Evolutionary conservation across 2,797 vertebrate species (phyloP), one percentile per base, ranked within the genome.

Genomic region (Danio albolineatus): DNA sequence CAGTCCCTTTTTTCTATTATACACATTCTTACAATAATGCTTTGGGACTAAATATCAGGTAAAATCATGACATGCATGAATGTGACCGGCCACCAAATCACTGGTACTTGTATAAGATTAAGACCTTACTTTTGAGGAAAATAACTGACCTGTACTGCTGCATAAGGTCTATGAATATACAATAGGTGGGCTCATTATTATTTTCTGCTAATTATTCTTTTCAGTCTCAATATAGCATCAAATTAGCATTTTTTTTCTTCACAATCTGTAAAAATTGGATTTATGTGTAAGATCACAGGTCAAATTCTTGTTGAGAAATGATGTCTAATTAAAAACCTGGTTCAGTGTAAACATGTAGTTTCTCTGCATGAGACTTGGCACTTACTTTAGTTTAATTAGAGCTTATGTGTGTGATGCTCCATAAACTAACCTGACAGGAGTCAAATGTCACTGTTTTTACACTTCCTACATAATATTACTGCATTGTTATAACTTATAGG

Each of bases 401-500:
- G 56, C 36, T 59, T 19, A 12, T 19, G 14, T 38, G 51, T 67
- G n/a, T 65, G 21, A 16, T 49, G 53, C 53, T 41, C 65, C 13
- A 48, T 70, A 61, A 59, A 51, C 43, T 51, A 67, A 57, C 43
- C n/a, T 46, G 76, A 61, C 44, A 41, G 38, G 7, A 61, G 76
- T 71, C 66, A 71, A 44, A 51, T 60, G 49, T 46, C 59, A 56
- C 19, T 17, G 41, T 28, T 44, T 54, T 44, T 17, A 17, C 10
- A 57, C 41, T 46, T 56, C 13, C 51, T 64, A 21, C 17, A 49
- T 28, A 69, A 13, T 9, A 16, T 48, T 17, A 49, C 43, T 60
- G n/a, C 41, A 67, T 67, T 16, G 28, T 28, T 28, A n/a, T n/a
- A 16, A 12, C 12, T 14, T 67, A 48, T 8, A 21, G 4, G 43